phyloP scores from a whole-genome alignment of 2,113 vertebrate species.

The Rhodinocichla rosea region DNA sequence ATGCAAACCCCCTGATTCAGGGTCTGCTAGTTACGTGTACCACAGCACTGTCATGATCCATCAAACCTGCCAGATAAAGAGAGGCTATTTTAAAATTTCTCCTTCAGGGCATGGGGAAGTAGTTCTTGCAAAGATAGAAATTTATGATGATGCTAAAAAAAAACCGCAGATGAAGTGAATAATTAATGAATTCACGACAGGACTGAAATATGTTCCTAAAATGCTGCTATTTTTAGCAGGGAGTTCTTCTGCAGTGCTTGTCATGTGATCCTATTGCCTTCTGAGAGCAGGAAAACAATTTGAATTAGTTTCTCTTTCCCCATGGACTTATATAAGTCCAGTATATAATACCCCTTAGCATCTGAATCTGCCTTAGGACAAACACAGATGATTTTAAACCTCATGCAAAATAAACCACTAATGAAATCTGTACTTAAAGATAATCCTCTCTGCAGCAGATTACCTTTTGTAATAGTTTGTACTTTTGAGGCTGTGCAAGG shows the following conservation, averaged over 20 bases:
- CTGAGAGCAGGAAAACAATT: conserved; percentile 47
- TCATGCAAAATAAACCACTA: background rate
- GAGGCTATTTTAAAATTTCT: conserved; percentile 54
- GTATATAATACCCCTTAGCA: background rate
- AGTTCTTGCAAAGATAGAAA: conserved; percentile 32
- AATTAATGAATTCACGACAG: conserved; percentile 33
- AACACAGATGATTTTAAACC: conserved; percentile 14
- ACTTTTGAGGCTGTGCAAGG: background rate
- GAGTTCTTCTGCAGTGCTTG: conserved; percentile 44
- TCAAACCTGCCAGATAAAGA: conserved; percentile 30
- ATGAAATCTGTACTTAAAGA: background rate
- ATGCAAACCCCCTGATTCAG: background rate
- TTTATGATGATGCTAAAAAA: conserved; percentile 58
- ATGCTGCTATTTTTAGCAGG: conserved; percentile 49
- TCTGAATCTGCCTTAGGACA: conserved; percentile 54
- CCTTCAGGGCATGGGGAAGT: conserved; percentile 35
- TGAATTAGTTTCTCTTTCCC: conserved; percentile 44
- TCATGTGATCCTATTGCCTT: conserved; percentile 55
- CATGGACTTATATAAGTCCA: background rate
- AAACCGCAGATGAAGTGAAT: conserved; percentile 21
- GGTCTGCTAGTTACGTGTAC: background rate
- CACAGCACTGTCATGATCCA: background rate
- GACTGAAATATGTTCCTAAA: conserved; percentile 55
- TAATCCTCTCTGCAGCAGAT: background rate
- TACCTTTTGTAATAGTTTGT: background rate